A percentile compares a stretch with the other conserved stretches of the same genome.
Evolutionary conservation across 1,140 invertebrate genomes (phyloP).

Genomic region (Drosophila auraria): DNA sequence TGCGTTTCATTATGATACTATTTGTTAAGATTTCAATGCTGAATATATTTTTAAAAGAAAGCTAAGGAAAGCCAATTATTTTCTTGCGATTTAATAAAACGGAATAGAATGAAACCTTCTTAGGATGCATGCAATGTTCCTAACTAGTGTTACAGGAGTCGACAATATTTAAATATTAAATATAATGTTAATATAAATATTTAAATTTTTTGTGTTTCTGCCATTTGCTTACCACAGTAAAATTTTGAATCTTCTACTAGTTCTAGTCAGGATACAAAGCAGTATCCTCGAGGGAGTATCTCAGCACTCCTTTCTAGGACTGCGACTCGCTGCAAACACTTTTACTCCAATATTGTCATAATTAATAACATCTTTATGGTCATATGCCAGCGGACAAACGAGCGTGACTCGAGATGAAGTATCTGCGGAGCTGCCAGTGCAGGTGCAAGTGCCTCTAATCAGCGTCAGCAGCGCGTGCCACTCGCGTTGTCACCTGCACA

Average conservation of each 20-base stretch:
- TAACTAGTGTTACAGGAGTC: too few species aligned
- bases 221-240: conserved; percentile 9
- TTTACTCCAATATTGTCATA: conserved; percentile 82
- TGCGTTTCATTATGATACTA: not conserved
- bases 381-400: conserved; percentile 37
- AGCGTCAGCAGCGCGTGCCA: conserved; percentile 74
- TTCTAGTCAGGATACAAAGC: not conserved
- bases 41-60: too few species aligned
- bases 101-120: not conserved
- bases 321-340: conserved; percentile 54
- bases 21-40: not conserved
- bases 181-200: too few species aligned
- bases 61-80: not conserved
- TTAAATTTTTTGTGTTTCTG: too few species aligned
- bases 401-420: conserved; percentile 44
- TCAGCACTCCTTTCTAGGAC: conserved; percentile 26
- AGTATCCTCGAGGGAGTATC: conserved; percentile 38
- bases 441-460: conserved; percentile 57
- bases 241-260: not conserved
- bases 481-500: conserved; percentile 70
- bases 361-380: conserved; percentile 77
- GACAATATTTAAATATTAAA: too few species aligned
- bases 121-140: too few species aligned
- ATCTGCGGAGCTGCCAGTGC: conserved; percentile 24
- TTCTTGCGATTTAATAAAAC: not conserved